Evolutionary conservation across 2,888 invertebrate genomes (phyloP).

Genomic region (Drosophila borealis): DNA sequence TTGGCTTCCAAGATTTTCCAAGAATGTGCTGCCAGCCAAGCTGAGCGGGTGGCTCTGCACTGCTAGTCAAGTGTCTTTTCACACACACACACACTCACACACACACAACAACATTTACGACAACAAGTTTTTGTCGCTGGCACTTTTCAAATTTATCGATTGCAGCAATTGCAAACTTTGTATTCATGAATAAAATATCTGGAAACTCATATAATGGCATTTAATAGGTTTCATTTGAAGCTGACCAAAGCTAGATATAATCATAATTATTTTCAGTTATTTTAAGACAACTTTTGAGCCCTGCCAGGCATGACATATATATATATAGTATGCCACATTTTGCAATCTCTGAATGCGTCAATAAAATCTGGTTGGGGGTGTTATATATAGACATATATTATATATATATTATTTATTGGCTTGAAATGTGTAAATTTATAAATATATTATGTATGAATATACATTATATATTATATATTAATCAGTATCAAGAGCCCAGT

Average conservation of each 20-base stretch:
- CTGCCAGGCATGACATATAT: no score
- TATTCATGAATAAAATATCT: constrained; percentile 36
- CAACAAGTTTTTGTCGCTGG: constrained; percentile 38
- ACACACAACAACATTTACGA: constrained; percentile 2
- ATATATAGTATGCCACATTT: no score
- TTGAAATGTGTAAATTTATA: no score
- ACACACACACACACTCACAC: constrained; percentile 17
- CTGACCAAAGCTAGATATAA: neutral
- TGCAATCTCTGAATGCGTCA: no score
- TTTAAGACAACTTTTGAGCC: neutral
- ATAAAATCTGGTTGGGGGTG: no score
- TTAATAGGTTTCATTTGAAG: constrained; percentile 9
- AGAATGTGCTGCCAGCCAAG: constrained; percentile 62
- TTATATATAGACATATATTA: no score
- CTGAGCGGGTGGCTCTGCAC: constrained; percentile 57
- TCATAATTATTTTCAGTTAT: neutral
- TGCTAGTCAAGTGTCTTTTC: constrained; percentile 52
- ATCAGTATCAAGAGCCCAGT: no score
- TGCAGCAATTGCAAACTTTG: constrained; percentile 36
- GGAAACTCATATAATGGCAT: constrained; percentile 7
- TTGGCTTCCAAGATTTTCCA: constrained; percentile 68
- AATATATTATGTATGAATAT: no score
- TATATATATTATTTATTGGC: no score
- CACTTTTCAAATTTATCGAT: constrained; percentile 43
- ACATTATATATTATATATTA: no score